A percentile compares a stretch with the other conserved stretches of the same genome.
These are phyloP conservation scores for Lepisosteus oculatus DNA, from an alignment of 2,113 vertebrate genomes.

Conservation along the genomic window DNA sequence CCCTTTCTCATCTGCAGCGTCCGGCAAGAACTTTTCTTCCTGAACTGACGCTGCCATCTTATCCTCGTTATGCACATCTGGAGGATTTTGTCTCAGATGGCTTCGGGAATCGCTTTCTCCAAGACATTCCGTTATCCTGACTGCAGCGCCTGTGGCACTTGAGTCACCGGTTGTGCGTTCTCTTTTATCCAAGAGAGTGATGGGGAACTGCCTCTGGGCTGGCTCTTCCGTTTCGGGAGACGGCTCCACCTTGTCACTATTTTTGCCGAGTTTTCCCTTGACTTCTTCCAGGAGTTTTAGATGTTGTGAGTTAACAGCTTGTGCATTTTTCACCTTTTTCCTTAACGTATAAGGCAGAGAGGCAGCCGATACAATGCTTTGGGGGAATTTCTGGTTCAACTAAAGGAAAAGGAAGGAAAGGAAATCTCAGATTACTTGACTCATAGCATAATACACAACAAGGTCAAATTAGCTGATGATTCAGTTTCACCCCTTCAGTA, in stretches of 20 bases:
- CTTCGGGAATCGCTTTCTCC: neutral
- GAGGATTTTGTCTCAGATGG: neutral
- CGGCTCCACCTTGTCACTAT: neutral
- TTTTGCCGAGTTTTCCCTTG: neutral
- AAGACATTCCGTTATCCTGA: no score
- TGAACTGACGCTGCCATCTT: slow-evolving; percentile 5
- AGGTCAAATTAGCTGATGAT: no score
- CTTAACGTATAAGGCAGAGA: neutral
- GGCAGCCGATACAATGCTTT: neutral
- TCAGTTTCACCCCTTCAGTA: no score
- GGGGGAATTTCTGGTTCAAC: neutral
- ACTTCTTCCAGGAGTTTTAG: neutral
- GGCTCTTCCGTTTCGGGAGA: no score
- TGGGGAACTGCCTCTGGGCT: no score
- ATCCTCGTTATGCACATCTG: neutral
- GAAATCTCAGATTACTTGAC: no score
- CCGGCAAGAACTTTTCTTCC: slow-evolving; percentile 10
- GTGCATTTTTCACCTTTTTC: neutral
- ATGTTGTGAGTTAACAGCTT: neutral
- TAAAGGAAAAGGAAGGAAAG: no score
- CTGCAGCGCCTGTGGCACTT: no score
- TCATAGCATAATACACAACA: no score
- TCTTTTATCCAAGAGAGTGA: neutral
- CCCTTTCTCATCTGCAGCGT: slow-evolving; percentile 24
- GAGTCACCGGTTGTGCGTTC: neutral